Conservation (phyloP, 1,140 invertebrate species). For the Monomorium pharaonis region DNA sequence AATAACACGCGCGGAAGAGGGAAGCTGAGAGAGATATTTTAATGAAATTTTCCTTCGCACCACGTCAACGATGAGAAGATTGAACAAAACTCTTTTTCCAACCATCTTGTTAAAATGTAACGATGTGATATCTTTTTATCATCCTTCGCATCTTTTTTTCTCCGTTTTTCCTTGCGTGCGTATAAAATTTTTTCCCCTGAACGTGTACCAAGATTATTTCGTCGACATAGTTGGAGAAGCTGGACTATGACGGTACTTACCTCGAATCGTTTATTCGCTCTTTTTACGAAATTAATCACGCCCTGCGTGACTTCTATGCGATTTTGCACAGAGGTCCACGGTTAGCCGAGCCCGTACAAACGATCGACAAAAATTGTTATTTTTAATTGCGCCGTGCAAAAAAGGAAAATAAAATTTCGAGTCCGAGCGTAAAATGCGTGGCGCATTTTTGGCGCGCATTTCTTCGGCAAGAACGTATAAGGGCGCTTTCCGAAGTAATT, state of each 20-base stretch:
- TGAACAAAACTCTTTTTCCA: not conserved
- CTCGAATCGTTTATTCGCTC: slow-evolving; percentile 14
- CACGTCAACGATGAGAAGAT: not conserved
- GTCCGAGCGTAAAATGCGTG: not conserved
- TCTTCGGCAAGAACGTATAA: not conserved
- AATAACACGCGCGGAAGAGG: not conserved
- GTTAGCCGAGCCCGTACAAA: not conserved
- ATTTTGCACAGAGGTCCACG: not conserved
- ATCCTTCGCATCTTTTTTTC: slow-evolving; percentile 6
- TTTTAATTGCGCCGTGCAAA: slow-evolving; percentile 20
- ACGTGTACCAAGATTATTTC: not conserved
- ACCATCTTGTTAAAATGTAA: not conserved
- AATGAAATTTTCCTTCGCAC: not conserved
- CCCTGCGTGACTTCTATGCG: slow-evolving; percentile 17
- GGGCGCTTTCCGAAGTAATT: slow-evolving; percentile 15
- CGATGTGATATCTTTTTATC: not conserved
- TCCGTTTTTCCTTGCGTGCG: not conserved
- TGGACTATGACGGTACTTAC: slow-evolving; percentile 40
- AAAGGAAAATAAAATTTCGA: slow-evolving; percentile 2
- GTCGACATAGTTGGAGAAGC: not conserved
- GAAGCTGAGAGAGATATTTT: not conserved
- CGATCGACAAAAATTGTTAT: slow-evolving; percentile 21
- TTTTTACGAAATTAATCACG: slow-evolving; percentile 28
- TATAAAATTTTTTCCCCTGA: slow-evolving; percentile 16
- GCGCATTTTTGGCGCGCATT: not conserved